A percentile compares a stretch with the other conserved stretches of the same genome.
phyloP scores from a whole-genome alignment of 2,888 invertebrate genomes.

The Drosophila crucigera region DNA sequence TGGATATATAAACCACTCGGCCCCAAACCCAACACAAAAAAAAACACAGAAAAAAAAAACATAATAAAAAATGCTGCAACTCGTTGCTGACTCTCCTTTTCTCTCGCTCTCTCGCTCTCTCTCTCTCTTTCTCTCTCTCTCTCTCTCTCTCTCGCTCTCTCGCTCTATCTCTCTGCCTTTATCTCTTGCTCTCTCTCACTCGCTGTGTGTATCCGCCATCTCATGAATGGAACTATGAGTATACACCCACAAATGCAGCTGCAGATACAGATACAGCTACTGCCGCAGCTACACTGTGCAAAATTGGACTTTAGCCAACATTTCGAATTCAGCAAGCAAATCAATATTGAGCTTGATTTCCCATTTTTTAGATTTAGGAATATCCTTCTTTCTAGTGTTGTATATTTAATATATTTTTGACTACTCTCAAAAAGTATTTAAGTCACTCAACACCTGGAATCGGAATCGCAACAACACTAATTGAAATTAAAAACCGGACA shows the following conservation, averaged over 20 bases:
- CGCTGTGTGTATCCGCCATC: slow-evolving; percentile 48
- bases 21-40: slow-evolving; percentile 10
- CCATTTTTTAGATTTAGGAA: neutral
- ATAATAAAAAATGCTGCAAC: slow-evolving; percentile 41
- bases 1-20: slow-evolving; percentile 71
- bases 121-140: slow-evolving; percentile 3
- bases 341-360: neutral
- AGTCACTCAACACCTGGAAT: neutral
- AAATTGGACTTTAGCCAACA: neutral
- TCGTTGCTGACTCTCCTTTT: slow-evolving; percentile 7
- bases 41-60: slow-evolving; percentile 20
- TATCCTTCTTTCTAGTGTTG: neutral
- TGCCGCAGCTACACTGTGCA: neutral
- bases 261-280: slow-evolving; percentile 9
- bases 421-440: neutral
- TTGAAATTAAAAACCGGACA: neutral
- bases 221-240: slow-evolving; percentile 39
- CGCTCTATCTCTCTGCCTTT: slow-evolving; percentile 15
- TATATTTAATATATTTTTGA: neutral
- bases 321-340: neutral
- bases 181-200: slow-evolving; percentile 8
- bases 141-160: neutral
- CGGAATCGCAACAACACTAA: neutral
- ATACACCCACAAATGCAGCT: slow-evolving; percentile 52
- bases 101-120: neutral